Evolutionary conservation across 2,797 vertebrate species (phyloP), one percentile per base, ranked within the genome.

Genomic region (Setipinna tenuifilis): DNA sequence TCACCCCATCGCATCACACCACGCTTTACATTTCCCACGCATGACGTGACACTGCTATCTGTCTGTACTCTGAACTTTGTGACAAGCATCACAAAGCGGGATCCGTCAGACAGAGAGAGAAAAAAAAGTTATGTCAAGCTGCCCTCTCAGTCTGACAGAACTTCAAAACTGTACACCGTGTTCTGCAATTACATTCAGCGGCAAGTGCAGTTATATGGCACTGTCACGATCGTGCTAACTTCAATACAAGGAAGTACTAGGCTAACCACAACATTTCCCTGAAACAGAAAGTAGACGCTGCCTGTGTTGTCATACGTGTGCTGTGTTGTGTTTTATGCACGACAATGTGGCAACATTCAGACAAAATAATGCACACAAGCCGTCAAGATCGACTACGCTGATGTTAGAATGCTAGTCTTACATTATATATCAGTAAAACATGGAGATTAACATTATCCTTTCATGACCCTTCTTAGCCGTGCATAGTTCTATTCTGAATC

Each of bases 51-150:
- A 19, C 28, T 35, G 11, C 65, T 78, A 78, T 78, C 71, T 78
- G 19, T 0, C 31, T 78, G 71, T 78, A 78, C 71, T 78, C 31
- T 78, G 71, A 78, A 78, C 71, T 78, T 78, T 78, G 65, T 31
- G 31, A 78, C 71, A 41, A 25, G 61, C 35, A 21, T 78, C 35
- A 19, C n/a, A 65, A 3, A 23, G 58, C 19, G 28, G 28, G 12
- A 71, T 71, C 17, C 31, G 65, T 25, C 65, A 17, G 71, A 78
- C 16, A 19, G 71, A 78, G 23, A 17, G n/a, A n/a, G 28, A 5
- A 2, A 78, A n/a, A 78, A 41, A 41, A 5, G 19, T 61, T 21
- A 35, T 35, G 28, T 35, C 31, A 35, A 17, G 71, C 35, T 44
- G 71, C 31, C 31, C 71, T 41, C n/a, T 19, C 3, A 0, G 17